Percentiles rank a stretch among this genome's conserved stretches.
Evolutionary conservation across 2,797 vertebrate species (phyloP).

Genomic region (Zenarchopterus dispar): DNA sequence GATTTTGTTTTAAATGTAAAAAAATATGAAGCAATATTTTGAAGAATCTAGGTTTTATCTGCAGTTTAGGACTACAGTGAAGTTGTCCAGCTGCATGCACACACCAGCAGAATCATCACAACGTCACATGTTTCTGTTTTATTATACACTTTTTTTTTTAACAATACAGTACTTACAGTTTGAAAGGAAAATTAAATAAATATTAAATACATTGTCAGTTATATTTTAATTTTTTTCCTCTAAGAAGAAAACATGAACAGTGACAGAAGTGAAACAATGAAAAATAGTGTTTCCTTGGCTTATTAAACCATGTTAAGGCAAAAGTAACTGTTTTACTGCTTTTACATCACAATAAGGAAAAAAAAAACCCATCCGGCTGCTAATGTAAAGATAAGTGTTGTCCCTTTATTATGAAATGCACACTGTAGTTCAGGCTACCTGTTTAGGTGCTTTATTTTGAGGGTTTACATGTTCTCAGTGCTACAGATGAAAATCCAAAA

Average conservation of each 20-base stretch:
- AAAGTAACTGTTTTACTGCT: constrained; percentile 60
- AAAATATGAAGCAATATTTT: constrained; percentile 22
- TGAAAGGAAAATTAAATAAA: constrained; percentile 61
- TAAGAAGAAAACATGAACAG: constrained; percentile 53
- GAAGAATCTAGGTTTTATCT: constrained; percentile 37
- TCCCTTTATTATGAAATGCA: constrained; percentile 57
- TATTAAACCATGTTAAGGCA: constrained; percentile 74
- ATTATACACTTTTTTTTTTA: constrained; percentile 70
- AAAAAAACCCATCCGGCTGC: constrained; percentile 24
- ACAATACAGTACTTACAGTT: constrained; percentile 74
- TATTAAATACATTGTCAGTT: constrained; percentile 46
- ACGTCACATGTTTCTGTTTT: constrained; percentile 58
- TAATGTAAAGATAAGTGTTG: constrained; percentile 33
- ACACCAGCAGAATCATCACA: constrained; percentile 52
- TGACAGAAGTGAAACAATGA: constrained; percentile 43
- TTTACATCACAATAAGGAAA: constrained; percentile 32
- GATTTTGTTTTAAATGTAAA: constrained; percentile 15
- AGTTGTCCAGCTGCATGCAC: constrained; percentile 36
- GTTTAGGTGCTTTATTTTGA: constrained; percentile 17
- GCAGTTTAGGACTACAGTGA: no score
- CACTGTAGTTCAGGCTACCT: constrained; percentile 62
- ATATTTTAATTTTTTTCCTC: constrained; percentile 35
- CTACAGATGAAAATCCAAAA: constrained; percentile 62
- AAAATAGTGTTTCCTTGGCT: constrained; percentile 71
- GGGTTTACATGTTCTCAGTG: constrained; percentile 49